Percentiles rank a stretch among this genome's conserved stretches.
Conservation (phyloP, 2,888 invertebrate genomes). For the Archaeoteleia sp. region DNA sequence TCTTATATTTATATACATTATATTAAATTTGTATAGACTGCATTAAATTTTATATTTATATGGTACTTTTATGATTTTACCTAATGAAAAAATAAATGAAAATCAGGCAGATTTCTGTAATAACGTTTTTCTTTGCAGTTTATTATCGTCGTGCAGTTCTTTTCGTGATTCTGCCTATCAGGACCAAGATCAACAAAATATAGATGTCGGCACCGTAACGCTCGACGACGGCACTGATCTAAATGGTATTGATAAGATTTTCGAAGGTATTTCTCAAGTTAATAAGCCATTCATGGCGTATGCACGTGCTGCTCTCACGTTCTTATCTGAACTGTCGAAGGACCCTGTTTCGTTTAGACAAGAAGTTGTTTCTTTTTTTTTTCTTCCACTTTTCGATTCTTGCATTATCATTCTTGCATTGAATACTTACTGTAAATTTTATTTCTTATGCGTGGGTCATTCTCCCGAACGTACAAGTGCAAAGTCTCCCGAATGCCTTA, state of each 20-base stretch:
- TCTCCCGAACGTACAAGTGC: constrained; percentile 55
- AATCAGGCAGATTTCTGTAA: constrained; percentile 4
- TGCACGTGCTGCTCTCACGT: constrained; percentile 62
- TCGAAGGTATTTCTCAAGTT: constrained; percentile 76
- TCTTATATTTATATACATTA: too few relatives aligned
- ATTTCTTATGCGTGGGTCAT: constrained; percentile 61
- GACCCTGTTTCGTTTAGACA: not conserved
- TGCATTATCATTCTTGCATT: constrained; percentile 36
- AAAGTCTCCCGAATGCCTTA: constrained; percentile 31
- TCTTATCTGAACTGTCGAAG: constrained; percentile 13
- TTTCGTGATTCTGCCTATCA: constrained; percentile 90
- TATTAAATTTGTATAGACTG: too few relatives aligned
- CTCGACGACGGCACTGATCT: constrained; percentile 77
- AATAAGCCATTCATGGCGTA: constrained; percentile 70
- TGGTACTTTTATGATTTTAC: too few relatives aligned
- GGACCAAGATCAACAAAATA: constrained; percentile 78
- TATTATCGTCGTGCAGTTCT: constrained; percentile 89
- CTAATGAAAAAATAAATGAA: too few relatives aligned
- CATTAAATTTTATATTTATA: too few relatives aligned
- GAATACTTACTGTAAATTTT: constrained; percentile 11
- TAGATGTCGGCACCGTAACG: constrained; percentile 75
- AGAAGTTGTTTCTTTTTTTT: not conserved
- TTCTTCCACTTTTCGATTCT: constrained; percentile 9
- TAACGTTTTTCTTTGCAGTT: constrained; percentile 76
- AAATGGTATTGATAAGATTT: constrained; percentile 77